Evolutionary conservation across 2,797 vertebrate genomes (phyloP).

Genomic region (Ispidina lecontei): DNA sequence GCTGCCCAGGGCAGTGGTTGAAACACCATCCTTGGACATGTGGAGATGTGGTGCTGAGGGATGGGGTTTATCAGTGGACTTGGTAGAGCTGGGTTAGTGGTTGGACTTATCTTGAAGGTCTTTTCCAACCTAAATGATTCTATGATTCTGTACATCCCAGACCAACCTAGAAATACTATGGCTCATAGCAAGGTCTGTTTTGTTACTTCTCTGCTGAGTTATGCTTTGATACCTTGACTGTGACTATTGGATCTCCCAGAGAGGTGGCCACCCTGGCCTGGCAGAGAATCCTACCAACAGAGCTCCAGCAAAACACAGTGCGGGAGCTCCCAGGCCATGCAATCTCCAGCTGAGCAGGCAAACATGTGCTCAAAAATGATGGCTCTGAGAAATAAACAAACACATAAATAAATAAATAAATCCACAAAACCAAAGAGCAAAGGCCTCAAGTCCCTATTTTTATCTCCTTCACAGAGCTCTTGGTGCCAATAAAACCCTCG

Average conservation of each 20-base stretch:
- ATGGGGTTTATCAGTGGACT: too few relatives aligned
- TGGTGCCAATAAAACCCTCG: slow-evolving; percentile 12
- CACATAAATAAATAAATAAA: background rate
- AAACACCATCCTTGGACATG: too few relatives aligned
- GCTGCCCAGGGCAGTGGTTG: too few relatives aligned
- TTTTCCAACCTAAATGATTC: too few relatives aligned
- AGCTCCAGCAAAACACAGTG: background rate
- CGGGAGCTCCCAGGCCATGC: background rate
- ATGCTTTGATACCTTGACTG: background rate
- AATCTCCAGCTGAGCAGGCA: background rate
- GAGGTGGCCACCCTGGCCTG: background rate
- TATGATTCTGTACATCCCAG: background rate
- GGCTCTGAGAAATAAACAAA: background rate
- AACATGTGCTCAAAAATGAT: background rate
- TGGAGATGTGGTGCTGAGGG: too few relatives aligned
- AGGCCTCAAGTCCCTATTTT: background rate
- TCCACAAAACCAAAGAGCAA: background rate
- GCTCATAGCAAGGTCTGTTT: background rate
- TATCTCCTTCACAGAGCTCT: background rate
- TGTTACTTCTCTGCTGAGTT: background rate
- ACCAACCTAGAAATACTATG: background rate
- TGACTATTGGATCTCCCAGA: background rate
- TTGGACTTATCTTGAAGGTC: too few relatives aligned
- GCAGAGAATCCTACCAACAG: background rate
- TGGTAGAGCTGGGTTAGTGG: too few relatives aligned